A percentile compares a stretch with the other conserved stretches of the same genome.
phyloP scores from a whole-genome alignment of 2,888 invertebrate species.

The Drosophila limbata region DNA sequence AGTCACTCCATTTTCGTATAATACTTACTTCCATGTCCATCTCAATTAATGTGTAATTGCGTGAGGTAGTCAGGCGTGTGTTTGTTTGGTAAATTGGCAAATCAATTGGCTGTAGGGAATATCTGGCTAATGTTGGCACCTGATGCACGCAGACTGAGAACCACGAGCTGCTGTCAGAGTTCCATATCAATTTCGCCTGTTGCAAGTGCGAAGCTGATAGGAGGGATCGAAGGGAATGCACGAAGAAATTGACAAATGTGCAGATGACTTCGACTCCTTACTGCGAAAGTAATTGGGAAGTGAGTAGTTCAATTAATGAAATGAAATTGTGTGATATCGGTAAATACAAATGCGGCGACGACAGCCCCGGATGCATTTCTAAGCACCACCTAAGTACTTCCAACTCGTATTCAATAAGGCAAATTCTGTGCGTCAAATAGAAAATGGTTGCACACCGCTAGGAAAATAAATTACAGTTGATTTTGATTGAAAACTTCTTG shows the following conservation, averaged over 20 bases:
- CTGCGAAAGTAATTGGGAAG: conserved; percentile 56
- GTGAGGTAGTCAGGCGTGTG: conserved; percentile 53
- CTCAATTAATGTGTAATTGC: conserved; percentile 60
- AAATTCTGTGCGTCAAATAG: neutral
- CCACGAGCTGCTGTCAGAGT: conserved; percentile 19
- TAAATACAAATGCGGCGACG: conserved; percentile 52
- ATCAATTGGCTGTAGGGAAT: conserved; percentile 66
- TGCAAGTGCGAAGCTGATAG: conserved; percentile 22
- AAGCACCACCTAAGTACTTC: conserved; percentile 21
- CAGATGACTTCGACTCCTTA: conserved; percentile 35
- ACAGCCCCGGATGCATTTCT: conserved; percentile 18
- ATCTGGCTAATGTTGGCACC: conserved; percentile 38
- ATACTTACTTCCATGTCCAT: conserved; percentile 15
- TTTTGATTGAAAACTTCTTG: neutral
- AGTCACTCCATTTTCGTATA: neutral
- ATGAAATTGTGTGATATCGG: conserved; percentile 52
- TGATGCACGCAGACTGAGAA: conserved; percentile 9
- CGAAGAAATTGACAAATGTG: conserved; percentile 34
- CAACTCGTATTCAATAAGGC: conserved; percentile 4
- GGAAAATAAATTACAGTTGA: conserved; percentile 7
- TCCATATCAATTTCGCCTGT: conserved; percentile 54
- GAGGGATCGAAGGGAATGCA: neutral
- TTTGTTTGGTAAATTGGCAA: conserved; percentile 71
- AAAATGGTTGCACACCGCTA: conserved; percentile 10
- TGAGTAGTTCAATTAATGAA: conserved; percentile 64